Conservation (phyloP, 2,888 invertebrate species). For the Ptychoptera albimana region DNA sequence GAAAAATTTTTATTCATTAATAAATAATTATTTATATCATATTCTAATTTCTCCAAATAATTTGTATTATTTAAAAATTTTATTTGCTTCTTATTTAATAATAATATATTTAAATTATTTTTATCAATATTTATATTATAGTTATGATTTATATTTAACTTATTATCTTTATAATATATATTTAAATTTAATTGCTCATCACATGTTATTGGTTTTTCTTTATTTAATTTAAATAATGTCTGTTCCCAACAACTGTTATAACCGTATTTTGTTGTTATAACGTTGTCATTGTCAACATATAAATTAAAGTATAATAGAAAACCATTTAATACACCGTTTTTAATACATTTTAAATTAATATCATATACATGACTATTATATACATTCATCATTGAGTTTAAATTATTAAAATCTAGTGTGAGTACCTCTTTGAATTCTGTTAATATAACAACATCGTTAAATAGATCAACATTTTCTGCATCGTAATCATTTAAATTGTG, state of each 20-base stretch:
- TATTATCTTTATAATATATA: conserved; percentile 30
- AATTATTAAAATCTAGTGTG: conserved; percentile 45
- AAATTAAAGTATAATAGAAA: conserved; percentile 60
- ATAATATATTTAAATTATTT: conserved; percentile 21
- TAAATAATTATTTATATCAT: conserved; percentile 26
- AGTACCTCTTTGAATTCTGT: conserved; percentile 39
- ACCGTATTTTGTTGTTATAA: conserved; percentile 36
- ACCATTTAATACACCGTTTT: conserved; percentile 43
- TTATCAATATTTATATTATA: conserved; percentile 8
- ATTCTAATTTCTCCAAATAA: conserved; percentile 29
- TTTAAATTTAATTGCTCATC: conserved; percentile 24
- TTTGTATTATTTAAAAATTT: conserved; percentile 36
- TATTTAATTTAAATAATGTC: conserved; percentile 46
- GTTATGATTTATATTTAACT: conserved; percentile 24
- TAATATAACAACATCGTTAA: conserved; percentile 38
- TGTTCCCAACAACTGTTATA: conserved; percentile 59
- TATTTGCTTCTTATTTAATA: conserved; percentile 22
- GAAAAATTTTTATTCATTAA: conserved; percentile 13
- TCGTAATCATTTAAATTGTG: conserved; percentile 44
- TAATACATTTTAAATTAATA: conserved; percentile 26
- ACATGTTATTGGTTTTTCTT: conserved; percentile 23
- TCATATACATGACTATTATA: conserved; percentile 19
- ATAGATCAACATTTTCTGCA: conserved; percentile 42
- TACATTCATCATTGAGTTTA: conserved; percentile 31
- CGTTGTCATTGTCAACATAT: conserved; percentile 47